These are phyloP conservation scores for Oreocharis arfaki DNA, from an alignment of 2,113 vertebrate species.

Conservation along the genomic window DNA sequence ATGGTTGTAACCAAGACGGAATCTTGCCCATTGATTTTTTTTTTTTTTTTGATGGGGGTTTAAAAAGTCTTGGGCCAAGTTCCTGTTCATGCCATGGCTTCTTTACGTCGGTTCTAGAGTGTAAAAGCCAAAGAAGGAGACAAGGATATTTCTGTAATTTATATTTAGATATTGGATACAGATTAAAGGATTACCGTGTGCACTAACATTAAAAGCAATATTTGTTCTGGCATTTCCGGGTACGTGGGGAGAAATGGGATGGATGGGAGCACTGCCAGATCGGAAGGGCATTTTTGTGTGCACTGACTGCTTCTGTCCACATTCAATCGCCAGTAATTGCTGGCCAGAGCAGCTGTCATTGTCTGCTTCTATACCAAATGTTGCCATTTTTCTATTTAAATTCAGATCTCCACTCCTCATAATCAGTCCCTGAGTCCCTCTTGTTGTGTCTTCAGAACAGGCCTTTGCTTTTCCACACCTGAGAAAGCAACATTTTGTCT, in stretches of 20 bases:
- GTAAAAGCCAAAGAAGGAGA: background rate
- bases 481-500: background rate
- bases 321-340: background rate
- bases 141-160: background rate
- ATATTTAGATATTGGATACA: background rate
- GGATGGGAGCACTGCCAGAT: background rate
- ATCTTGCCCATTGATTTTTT: background rate
- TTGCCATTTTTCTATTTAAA: background rate
- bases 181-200: background rate
- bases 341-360: background rate
- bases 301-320: background rate
- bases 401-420: background rate
- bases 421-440: background rate
- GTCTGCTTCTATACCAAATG: background rate
- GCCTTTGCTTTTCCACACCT: background rate
- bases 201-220: background rate
- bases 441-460: background rate
- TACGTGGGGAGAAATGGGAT: background rate
- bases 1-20: background rate
- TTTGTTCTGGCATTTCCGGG: background rate
- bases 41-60: background rate
- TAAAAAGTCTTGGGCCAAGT: background rate
- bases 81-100: background rate
- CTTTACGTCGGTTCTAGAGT: rapidly evolving
- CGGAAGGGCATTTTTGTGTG: background rate